phyloP scores from a whole-genome alignment of 2,888 invertebrate genomes.

The Cremastobaeus sp. region DNA sequence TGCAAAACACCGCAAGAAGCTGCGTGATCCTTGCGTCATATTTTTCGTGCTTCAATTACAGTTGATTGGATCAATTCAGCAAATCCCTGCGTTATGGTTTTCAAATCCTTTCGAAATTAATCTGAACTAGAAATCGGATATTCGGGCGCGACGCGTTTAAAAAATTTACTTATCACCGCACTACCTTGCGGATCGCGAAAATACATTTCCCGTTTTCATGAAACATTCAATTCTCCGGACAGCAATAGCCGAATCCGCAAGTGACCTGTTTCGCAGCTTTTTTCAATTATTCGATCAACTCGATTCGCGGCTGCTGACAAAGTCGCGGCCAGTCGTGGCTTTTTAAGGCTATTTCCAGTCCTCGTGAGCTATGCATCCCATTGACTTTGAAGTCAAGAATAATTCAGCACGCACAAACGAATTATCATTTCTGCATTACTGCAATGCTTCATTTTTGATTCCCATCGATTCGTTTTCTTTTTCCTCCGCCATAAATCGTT shows the following conservation, averaged over 20 bases:
- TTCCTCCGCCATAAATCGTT: too few relatives aligned
- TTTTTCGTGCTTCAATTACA: slow-evolving; percentile 48
- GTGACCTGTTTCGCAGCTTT: slow-evolving; percentile 23
- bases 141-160: slow-evolving; percentile 9
- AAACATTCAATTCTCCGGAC: slow-evolving; percentile 62
- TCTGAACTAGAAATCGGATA: slow-evolving; percentile 30
- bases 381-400: slow-evolving; percentile 25
- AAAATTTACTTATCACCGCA: slow-evolving; percentile 53
- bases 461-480: too few relatives aligned
- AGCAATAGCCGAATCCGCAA: slow-evolving; percentile 48
- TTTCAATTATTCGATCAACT: slow-evolving; percentile 47
- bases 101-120: slow-evolving; percentile 53
- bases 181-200: slow-evolving; percentile 47
- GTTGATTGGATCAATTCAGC: slow-evolving; percentile 46
- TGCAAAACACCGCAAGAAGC: slow-evolving; percentile 21
- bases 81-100: slow-evolving; percentile 41
- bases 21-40: slow-evolving; percentile 35
- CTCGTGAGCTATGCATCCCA: background rate
- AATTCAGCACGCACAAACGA: slow-evolving; percentile 8
- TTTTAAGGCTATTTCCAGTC: slow-evolving; percentile 24
- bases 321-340: slow-evolving; percentile 11
- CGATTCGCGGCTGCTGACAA: slow-evolving; percentile 15
- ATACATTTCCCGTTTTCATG: slow-evolving; percentile 62
- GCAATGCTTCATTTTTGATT: too few relatives aligned
- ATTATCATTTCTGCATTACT: slow-evolving; percentile 3